Conservation (phyloP, 2,888 invertebrate species). For the Luperina testacea region DNA sequence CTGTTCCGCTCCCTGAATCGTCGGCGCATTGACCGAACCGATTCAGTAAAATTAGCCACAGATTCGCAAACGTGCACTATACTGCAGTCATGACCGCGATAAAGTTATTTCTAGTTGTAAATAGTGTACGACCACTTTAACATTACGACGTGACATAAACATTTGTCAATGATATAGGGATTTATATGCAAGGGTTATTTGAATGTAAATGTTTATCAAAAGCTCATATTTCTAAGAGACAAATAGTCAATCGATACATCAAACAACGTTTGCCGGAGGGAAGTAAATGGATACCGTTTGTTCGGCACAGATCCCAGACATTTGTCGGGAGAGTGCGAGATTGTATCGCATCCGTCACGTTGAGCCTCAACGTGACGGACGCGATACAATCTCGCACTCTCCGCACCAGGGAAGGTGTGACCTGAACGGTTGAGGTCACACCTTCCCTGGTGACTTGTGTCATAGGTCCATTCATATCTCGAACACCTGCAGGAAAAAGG, state of each 20-base stretch:
- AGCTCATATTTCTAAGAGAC: constrained; percentile 12
- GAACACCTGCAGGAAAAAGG: constrained; percentile 19
- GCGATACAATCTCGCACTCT: no score
- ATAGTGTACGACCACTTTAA: constrained; percentile 45
- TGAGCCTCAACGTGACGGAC: background rate
- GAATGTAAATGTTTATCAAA: constrained; percentile 15
- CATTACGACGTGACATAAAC: constrained; percentile 22
- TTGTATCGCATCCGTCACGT: constrained; percentile 33
- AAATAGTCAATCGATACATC: constrained; percentile 42
- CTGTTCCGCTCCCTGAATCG: constrained; percentile 72
- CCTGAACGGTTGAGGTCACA: constrained; percentile 3
- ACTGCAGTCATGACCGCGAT: constrained; percentile 80
- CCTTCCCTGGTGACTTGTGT: background rate
- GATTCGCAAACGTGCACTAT: constrained; percentile 77
- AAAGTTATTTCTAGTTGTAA: constrained; percentile 77
- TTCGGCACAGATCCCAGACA: constrained; percentile 10
- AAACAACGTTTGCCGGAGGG: constrained; percentile 21
- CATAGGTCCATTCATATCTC: constrained; percentile 11
- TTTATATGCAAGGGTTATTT: constrained; percentile 19
- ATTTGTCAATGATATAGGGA: constrained; percentile 6
- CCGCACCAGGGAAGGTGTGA: no score
- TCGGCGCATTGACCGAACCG: constrained; percentile 84
- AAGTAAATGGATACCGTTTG: constrained; percentile 38
- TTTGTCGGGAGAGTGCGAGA: constrained; percentile 25
- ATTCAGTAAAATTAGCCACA: constrained; percentile 83